Conservation (phyloP, 2,888 invertebrate species). For the Coleophora deauratella region DNA sequence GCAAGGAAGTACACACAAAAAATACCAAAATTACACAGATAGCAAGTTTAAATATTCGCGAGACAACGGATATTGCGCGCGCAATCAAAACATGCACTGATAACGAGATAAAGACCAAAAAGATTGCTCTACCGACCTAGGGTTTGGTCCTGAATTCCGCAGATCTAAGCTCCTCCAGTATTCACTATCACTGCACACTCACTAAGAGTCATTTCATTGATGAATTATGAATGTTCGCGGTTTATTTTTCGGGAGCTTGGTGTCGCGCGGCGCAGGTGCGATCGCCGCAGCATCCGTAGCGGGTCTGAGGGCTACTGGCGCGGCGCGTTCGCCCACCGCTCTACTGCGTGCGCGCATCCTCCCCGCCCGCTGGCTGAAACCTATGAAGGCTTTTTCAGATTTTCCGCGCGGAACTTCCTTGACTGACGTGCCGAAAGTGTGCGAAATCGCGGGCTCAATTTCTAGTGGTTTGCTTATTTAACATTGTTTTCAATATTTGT, state of each 20-base stretch:
- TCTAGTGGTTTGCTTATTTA: too few relatives aligned
- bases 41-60: conserved; percentile 33
- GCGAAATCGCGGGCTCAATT: conserved; percentile 23
- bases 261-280: conserved; percentile 44
- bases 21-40: conserved; percentile 1
- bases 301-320: conserved; percentile 34
- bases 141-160: conserved; percentile 46
- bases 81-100: conserved; percentile 41
- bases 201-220: conserved; percentile 44
- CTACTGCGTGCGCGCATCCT: conserved; percentile 53
- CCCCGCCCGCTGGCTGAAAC: conserved; percentile 45
- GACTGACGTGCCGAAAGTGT: neutral
- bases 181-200: conserved; percentile 55
- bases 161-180: conserved; percentile 21
- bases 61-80: conserved; percentile 39
- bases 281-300: conserved; percentile 61
- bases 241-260: conserved; percentile 15
- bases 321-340: conserved; percentile 40
- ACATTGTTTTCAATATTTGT: too few relatives aligned
- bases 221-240: conserved; percentile 12
- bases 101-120: conserved; percentile 49
- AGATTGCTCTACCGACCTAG: conserved; percentile 53
- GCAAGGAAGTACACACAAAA: neutral
- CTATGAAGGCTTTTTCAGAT: conserved; percentile 27
- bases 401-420: conserved; percentile 23